These are phyloP conservation scores for Delia radicum DNA, from an alignment of 1,140 invertebrate species.

Conservation along the genomic window DNA sequence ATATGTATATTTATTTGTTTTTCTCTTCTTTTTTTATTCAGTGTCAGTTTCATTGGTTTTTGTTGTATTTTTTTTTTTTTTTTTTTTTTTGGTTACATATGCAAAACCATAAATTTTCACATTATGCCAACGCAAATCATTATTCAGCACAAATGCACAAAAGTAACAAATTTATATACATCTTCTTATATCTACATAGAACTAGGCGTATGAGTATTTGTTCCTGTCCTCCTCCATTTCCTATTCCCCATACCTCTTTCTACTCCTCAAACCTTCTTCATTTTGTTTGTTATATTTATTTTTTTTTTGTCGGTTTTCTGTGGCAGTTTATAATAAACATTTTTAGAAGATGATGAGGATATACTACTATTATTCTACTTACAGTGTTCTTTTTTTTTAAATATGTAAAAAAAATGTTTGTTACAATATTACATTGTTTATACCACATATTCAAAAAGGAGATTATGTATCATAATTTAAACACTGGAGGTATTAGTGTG, in stretches of 20 bases:
- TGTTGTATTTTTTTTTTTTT: background rate
- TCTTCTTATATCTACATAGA: background rate
- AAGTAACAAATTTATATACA: background rate
- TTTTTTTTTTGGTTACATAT: background rate
- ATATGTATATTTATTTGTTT: constrained; percentile 6
- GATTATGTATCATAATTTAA: constrained; percentile 17
- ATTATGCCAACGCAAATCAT: constrained; percentile 17
- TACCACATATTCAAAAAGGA: background rate
- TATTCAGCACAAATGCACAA: constrained; percentile 24
- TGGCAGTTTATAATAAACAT: background rate
- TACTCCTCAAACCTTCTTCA: background rate
- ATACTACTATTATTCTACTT: background rate
- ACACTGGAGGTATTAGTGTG: background rate
- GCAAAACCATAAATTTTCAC: constrained; percentile 17
- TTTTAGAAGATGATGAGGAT: background rate
- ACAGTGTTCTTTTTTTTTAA: background rate
- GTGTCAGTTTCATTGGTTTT: constrained; percentile 13
- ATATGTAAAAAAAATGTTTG: too few relatives aligned
- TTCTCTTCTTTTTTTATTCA: background rate
- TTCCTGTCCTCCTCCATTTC: background rate
- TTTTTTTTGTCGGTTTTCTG: background rate
- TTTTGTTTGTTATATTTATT: background rate
- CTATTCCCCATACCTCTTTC: background rate
- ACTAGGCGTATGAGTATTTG: background rate
- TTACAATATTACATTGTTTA: background rate